Evolutionary conservation across 2,797 vertebrate species (phyloP).

Genomic region (Neostethus bicornis): DNA sequence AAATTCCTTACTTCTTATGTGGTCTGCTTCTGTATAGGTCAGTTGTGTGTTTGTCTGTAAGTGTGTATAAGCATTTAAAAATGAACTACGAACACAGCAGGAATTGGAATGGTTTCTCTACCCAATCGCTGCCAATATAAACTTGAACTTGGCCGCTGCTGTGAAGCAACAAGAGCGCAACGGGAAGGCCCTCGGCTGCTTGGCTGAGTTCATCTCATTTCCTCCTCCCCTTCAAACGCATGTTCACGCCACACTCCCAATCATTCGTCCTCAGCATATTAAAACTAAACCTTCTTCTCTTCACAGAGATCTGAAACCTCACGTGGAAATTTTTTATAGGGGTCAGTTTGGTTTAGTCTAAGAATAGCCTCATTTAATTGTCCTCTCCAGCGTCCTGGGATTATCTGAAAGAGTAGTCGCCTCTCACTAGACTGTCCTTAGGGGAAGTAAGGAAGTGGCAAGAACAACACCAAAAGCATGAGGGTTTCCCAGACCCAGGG

Average conservation of each 20-base stretch:
- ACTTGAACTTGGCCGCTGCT: constrained; percentile 72
- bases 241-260: constrained; percentile 37
- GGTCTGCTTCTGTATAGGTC: constrained; percentile 15
- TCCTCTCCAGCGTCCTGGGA: constrained; percentile 22
- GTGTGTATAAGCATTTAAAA: neutral
- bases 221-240: constrained; percentile 20
- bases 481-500: constrained; percentile 20
- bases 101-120: constrained; percentile 62
- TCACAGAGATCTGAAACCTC: constrained; percentile 1
- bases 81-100: constrained; percentile 35
- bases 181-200: constrained; percentile 61
- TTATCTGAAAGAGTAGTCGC: constrained; percentile 53
- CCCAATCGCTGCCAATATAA: constrained; percentile 71
- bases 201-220: constrained; percentile 38
- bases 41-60: constrained; percentile 19
- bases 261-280: constrained; percentile 31
- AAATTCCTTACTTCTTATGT: constrained; percentile 3
- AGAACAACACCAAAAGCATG: constrained; percentile 24
- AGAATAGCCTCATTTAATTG: constrained; percentile 42
- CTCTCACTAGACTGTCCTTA: constrained; percentile 41
- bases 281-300: constrained; percentile 2
- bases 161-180: constrained; percentile 58
- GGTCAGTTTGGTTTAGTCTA: constrained; percentile 14
- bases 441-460: constrained; percentile 12
- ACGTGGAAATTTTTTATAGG: constrained; percentile 6